phyloP scores from a whole-genome alignment of 2,113 vertebrate genomes.

The Nicator chloris region DNA sequence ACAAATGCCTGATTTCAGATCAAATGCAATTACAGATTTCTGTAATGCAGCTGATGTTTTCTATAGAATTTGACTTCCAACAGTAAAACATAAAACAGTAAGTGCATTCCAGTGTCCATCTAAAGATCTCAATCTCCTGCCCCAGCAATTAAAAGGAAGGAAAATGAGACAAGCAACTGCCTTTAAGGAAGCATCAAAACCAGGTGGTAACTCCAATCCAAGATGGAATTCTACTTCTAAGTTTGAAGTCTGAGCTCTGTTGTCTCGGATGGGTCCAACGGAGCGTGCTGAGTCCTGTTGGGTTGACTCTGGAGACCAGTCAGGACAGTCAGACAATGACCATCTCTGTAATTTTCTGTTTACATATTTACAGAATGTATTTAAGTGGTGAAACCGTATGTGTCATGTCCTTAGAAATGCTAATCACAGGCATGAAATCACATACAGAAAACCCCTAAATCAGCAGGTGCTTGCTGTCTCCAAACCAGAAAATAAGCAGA shows the following conservation, averaged over 20 bases:
- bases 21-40: background rate
- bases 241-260: background rate
- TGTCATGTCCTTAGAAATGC: conserved; percentile 58
- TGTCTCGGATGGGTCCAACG: rapidly evolving
- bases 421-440: conserved; percentile 55
- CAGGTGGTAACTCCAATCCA: background rate
- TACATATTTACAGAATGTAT: background rate
- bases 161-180: background rate
- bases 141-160: background rate
- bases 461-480: background rate
- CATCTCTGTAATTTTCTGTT: conserved; percentile 44
- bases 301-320: background rate
- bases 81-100: background rate
- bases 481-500: conserved; percentile 48
- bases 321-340: conserved; percentile 36
- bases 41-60: background rate
- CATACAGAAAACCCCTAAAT: conserved; percentile 39
- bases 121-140: background rate
- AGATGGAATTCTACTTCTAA: background rate
- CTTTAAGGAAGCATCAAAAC: background rate
- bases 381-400: conserved; percentile 1
- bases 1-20: background rate
- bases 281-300: background rate
- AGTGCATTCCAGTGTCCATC: background rate
- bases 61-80: background rate